Evolutionary conservation across 1,140 invertebrate species (phyloP), one percentile per base, ranked within the genome.

Genomic region (Zaprionus gabonicus): DNA sequence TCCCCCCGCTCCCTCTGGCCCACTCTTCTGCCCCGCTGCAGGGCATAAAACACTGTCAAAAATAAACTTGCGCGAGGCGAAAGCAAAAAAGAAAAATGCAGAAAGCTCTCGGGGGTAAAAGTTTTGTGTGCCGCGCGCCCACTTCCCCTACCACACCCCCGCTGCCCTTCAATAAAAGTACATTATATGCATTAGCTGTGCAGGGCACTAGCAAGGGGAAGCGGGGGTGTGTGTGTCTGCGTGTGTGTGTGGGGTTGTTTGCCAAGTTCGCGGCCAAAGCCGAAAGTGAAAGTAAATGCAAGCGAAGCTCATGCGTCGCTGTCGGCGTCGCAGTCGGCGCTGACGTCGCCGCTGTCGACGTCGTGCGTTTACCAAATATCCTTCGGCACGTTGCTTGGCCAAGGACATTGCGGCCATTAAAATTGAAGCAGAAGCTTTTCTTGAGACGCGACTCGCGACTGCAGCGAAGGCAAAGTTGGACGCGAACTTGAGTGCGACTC

Each of bases 381-480:
- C 74, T 78, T 81, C 81, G 70, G 66, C 67, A 70, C 64, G 62
- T 72, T 80, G 69, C 71, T 71, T 76, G 73, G 75, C 81, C 91
- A 92, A 92, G 91, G 91, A 92, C 91, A 92, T 91, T 92, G 79
- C 51, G 86, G 82, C 88, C 79, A 92, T 92, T 91, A 92, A 92
- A 92, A 87, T 71, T 88, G 41, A 77, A 78, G 71, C 79, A 46
- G 67, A 51, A 51, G 46, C 46, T 57, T 86, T 91, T 90, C 86
- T 91, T 91, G 82, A 90, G 85, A 90, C 85, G 72, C 36, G 36
- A 15, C 9, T 15, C 62, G 70, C 65, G 34, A 76, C 66, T 76
- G 76, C 71, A 70, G 46, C 60, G 36, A 17, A 34, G 31, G 31
- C 31, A 34, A 34, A 34, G 9, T 34, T 34, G 31, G 7, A 41